Evolutionary conservation across 1,140 invertebrate genomes (phyloP), one percentile per base, ranked within the genome.

Genomic region (Carcinoscorpius rotundicauda): DNA sequence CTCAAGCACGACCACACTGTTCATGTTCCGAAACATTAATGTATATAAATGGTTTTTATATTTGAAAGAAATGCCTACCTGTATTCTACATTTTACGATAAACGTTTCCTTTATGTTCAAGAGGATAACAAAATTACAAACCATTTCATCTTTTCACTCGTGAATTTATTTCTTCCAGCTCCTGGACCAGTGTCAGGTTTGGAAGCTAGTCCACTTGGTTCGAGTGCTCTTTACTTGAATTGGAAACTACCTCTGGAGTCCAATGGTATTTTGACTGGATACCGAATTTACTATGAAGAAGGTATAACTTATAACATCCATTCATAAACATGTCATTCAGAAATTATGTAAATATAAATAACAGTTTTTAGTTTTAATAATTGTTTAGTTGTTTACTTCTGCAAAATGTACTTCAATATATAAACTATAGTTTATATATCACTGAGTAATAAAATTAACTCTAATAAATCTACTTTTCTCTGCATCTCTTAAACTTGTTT

Each of bases 181-280:
- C 95, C 95, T 0, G 93, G 91, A 5, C 86, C 92, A 3, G 91
- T 97, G 5, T 82, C 87, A 61, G 83, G 83, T 8, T 80, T 91
- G 51, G 87, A 91, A 73, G 91, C 87, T 0, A 85, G 86, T 71
- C 88, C 89, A 0, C 82, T 93, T 73, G 93, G 93, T 9, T 88
- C 91, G 0, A 93, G 88, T 29, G 90, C 91, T 8, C 85, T 97
- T 72, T 83, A 86, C 61, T 78, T 98, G 2, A 84, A 84, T 60
- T 99, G 97, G 97, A 87, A 92, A 73, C 87, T 87, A 74, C 97
- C 97, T 1, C 82, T 90, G 48, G 87, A 94, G 73, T 86, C 91
- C 8, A 99, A 99, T 78, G 97, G 97, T 49, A 83, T 88, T 67
- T 76, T 98, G 0, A 93, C 86, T 3, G 93, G 93, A 6, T 98